These are phyloP conservation scores for Drosophila seclusa DNA, from an alignment of 2,888 invertebrate genomes.

Conservation along the genomic window DNA sequence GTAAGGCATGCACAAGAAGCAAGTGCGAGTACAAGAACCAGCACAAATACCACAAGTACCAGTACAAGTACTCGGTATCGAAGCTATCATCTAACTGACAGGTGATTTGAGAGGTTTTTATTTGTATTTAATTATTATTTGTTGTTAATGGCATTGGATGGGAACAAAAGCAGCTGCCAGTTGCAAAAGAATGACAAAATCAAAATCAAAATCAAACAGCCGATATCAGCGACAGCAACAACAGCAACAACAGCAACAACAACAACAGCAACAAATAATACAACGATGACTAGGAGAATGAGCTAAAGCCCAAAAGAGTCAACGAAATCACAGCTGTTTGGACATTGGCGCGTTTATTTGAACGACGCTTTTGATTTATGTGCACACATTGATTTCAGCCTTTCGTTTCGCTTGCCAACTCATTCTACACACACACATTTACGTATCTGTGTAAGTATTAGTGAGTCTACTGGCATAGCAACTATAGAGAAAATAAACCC, in stretches of 20 bases:
- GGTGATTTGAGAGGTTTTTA: slow-evolving; percentile 5
- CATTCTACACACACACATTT: neutral
- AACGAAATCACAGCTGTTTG: slow-evolving; percentile 53
- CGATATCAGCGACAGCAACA: neutral
- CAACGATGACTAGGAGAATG: neutral
- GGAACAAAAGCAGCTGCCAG: slow-evolving; percentile 37
- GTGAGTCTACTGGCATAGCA: slow-evolving; percentile 2
- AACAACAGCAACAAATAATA: slow-evolving; percentile 1
- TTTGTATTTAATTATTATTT: neutral
- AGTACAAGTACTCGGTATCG: neutral
- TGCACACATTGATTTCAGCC: slow-evolving; percentile 25
- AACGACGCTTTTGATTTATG: slow-evolving; percentile 37
- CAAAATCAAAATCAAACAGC: slow-evolving; percentile 16
- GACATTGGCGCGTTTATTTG: slow-evolving; percentile 24
- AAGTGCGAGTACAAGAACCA: neutral
- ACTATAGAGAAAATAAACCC: slow-evolving; percentile 2
- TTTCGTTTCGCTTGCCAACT: slow-evolving; percentile 19
- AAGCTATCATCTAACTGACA: slow-evolving; percentile 14
- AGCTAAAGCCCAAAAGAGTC: slow-evolving; percentile 24
- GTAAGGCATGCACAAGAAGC: neutral
- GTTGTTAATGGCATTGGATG: slow-evolving; percentile 6
- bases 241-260: neutral
- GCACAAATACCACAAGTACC: neutral
- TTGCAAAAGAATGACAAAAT: slow-evolving; percentile 35
- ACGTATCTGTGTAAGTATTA: neutral